Percentiles rank a stretch among this genome's conserved stretches.
Conservation (phyloP, 2,797 vertebrate genomes). For the Prunella strophiata region DNA sequence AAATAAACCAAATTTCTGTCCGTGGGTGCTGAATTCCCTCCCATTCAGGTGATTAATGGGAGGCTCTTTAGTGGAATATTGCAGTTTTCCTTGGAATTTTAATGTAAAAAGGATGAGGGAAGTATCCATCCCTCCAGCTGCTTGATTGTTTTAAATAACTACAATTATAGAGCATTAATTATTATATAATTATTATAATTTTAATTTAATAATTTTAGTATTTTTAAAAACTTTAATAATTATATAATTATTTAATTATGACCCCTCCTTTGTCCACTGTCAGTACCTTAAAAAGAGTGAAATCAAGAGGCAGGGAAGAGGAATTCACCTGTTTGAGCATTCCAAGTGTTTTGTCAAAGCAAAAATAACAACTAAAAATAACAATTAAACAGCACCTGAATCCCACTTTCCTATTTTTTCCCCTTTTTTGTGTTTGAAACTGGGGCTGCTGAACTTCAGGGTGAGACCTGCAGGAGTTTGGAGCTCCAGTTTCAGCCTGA, state of each 20-base stretch:
- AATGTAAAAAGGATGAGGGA: background rate
- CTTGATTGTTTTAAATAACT: background rate
- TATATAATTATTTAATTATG: too few relatives aligned
- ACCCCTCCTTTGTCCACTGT: background rate
- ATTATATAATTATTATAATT: too few relatives aligned
- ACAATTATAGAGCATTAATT: background rate
- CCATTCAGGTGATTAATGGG: too few relatives aligned
- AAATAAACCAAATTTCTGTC: background rate
- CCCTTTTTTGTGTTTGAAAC: background rate
- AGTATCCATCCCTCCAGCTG: background rate
- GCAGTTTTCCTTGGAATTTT: background rate
- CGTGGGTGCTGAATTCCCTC: rapidly evolving
- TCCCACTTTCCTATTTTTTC: background rate
- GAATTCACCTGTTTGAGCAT: background rate
- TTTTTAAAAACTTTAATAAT: too few relatives aligned
- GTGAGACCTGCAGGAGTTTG: background rate
- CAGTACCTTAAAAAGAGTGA: background rate
- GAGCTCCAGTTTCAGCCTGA: too few relatives aligned
- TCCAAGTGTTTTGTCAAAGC: background rate
- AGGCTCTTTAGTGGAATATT: background rate
- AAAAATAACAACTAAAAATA: background rate
- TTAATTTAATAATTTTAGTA: too few relatives aligned
- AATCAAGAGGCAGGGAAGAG: background rate
- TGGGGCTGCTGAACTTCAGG: too few relatives aligned
- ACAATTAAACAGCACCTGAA: background rate